These are phyloP conservation scores for Epirrhoe alternata DNA, from an alignment of 2,888 invertebrate genomes.

Conservation along the genomic window DNA sequence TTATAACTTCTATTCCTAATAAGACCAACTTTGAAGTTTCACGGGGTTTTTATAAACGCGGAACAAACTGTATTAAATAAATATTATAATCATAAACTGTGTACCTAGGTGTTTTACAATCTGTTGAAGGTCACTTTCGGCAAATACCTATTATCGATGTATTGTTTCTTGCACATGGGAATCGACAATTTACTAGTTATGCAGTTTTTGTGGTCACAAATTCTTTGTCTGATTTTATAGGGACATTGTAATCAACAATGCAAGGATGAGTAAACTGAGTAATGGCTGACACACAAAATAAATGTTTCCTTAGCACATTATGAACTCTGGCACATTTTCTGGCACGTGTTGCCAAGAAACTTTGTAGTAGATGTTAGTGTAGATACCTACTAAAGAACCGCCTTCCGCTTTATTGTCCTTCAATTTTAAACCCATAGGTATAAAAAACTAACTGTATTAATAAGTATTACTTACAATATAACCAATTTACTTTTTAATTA, in stretches of 20 bases:
- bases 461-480: too few species aligned
- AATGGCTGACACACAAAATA: slow-evolving; percentile 1
- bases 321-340: background rate
- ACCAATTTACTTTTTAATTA: background rate
- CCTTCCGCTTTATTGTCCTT: too few species aligned
- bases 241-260: background rate
- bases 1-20: too few species aligned
- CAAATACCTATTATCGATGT: slow-evolving; percentile 1
- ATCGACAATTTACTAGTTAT: slow-evolving; percentile 7
- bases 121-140: slow-evolving; percentile 4
- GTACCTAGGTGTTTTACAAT: background rate
- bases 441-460: too few species aligned
- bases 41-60: too few species aligned
- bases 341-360: too few species aligned
- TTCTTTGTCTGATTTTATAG: slow-evolving; percentile 14
- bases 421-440: too few species aligned
- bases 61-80: background rate
- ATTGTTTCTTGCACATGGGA: slow-evolving; percentile 23
- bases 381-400: too few species aligned
- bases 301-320: background rate
- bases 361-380: too few species aligned
- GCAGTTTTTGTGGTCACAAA: slow-evolving; percentile 11
- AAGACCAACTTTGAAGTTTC: too few species aligned
- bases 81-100: too few species aligned
- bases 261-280: slow-evolving; percentile 15